Percentiles rank a stretch among this genome's conserved stretches.
phyloP scores from a whole-genome alignment of 2,113 vertebrate genomes.

The Pterophyllum scalare region DNA sequence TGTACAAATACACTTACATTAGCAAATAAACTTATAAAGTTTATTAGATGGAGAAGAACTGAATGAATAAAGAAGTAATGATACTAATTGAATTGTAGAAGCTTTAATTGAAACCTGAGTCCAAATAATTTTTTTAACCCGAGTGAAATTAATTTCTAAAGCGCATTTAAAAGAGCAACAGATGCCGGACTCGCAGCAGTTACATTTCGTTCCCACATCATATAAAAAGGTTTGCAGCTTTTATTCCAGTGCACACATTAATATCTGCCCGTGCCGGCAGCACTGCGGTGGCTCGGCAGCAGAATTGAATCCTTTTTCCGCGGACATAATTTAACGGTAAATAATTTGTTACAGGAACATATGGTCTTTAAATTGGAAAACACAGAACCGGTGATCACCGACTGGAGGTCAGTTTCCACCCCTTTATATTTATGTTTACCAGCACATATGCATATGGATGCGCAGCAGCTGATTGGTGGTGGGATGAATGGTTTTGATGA shows the following conservation, averaged over 20 bases:
- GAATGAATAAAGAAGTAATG: constrained; percentile 84
- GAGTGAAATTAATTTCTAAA: neutral
- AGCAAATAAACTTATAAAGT: constrained; percentile 85
- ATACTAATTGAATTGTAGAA: constrained; percentile 66
- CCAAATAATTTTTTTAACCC: constrained; percentile 20
- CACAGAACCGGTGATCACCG: constrained; percentile 5
- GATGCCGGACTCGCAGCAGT: neutral
- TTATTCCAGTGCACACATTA: neutral
- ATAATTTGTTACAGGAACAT: constrained; percentile 32
- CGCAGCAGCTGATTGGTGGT: constrained; percentile 72
- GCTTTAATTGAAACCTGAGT: constrained; percentile 65
- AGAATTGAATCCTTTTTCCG: neutral
- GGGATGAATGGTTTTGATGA: constrained; percentile 69
- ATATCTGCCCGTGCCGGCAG: neutral
- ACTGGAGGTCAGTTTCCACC: constrained; percentile 37
- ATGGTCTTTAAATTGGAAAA: constrained; percentile 25
- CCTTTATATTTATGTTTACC: constrained; percentile 29
- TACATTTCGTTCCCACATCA: neutral
- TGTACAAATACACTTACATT: constrained; percentile 87
- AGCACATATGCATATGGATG: constrained; percentile 64
- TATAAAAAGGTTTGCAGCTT: neutral
- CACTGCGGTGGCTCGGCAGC: neutral
- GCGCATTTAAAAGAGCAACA: neutral
- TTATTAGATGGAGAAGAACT: constrained; percentile 84
- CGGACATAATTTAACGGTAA: constrained; percentile 26